Percentiles rank a stretch among this genome's conserved stretches.
Evolutionary conservation across 2,888 invertebrate genomes (phyloP).

Genomic region (Chrysolina americana): DNA sequence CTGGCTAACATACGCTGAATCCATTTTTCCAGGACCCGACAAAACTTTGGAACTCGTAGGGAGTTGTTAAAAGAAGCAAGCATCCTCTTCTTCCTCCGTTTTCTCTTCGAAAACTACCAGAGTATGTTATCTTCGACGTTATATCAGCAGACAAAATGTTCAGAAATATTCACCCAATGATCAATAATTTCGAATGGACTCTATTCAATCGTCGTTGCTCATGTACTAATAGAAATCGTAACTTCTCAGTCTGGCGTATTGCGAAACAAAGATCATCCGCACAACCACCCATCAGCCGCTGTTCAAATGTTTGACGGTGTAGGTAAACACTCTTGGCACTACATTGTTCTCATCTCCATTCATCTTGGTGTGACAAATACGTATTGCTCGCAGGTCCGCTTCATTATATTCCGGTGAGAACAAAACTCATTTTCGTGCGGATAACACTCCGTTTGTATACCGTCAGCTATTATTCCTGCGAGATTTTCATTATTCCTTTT

Average conservation of each 20-base stretch:
- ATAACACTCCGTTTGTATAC: slow-evolving; percentile 4
- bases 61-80: no score
- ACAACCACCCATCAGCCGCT: slow-evolving; percentile 18
- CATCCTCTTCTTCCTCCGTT: no score
- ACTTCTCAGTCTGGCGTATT: slow-evolving; percentile 2
- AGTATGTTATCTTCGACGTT: no score
- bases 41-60: no score
- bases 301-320: slow-evolving; percentile 37
- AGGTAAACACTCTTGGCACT: slow-evolving; percentile 38
- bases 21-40: no score
- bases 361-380: slow-evolving; percentile 40
- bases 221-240: slow-evolving; percentile 7
- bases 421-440: slow-evolving; percentile 33
- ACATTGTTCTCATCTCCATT: slow-evolving; percentile 37
- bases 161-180: no score
- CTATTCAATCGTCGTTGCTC: background rate
- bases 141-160: no score
- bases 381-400: slow-evolving; percentile 32
- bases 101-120: no score
- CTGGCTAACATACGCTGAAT: no score
- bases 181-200: no score
- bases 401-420: slow-evolving; percentile 28
- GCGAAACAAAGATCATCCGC: slow-evolving; percentile 12
- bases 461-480: slow-evolving; percentile 21
- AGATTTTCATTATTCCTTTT: slow-evolving; percentile 3